Evolutionary conservation across 2,888 invertebrate species (phyloP), one percentile per base, ranked within the genome.

Genomic region (Drosophila suboccidentalis): DNA sequence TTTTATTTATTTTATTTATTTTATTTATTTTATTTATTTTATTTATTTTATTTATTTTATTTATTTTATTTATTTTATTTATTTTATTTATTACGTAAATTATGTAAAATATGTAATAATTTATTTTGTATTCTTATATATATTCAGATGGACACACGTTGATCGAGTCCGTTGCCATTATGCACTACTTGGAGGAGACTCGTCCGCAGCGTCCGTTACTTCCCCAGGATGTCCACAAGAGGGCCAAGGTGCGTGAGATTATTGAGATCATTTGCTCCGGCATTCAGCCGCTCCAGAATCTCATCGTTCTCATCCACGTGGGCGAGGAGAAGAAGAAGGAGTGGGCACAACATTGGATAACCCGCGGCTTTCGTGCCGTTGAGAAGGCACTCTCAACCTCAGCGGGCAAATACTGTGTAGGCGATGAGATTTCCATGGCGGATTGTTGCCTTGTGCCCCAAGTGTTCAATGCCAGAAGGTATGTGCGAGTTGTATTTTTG

Each of bases 401-500:
- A 54, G 96, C 98, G 53, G 98, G 98, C 9, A 97, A 97, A 91
- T 99, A 97, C 91, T 97, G 97, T 90, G 97, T 98, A 3, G 99
- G 99, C 0, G 98, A 99, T 93, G 96, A 97, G 81, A 96, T 99
- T 67, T 97, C 98, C 0, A 93, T 99, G 90, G 99, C 99, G 5
- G 99, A 99, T 93, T 97, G 98, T 90, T 98, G 97, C 91, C 94
- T 99, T 67, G 97, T 99, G 55, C 99, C 99, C 50, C 99, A 99
- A 93, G 96, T 98, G 59, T 98, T 97, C 92, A 98, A 98, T 93
- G 98, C 98, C 34, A 94, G 97, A 92, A 96, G 97, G 97, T 96
- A 91, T 55, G 54, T 17, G 5, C 1, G 8, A 17, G 17, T 4
- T 58, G 13, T 1, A 26, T 9, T 9, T 9, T 9, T 3, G 0